A percentile compares a stretch with the other conserved stretches of the same genome.
These are phyloP conservation scores for Clarias pachynema DNA, from an alignment of 2,797 vertebrate species.

Conservation along the genomic window DNA sequence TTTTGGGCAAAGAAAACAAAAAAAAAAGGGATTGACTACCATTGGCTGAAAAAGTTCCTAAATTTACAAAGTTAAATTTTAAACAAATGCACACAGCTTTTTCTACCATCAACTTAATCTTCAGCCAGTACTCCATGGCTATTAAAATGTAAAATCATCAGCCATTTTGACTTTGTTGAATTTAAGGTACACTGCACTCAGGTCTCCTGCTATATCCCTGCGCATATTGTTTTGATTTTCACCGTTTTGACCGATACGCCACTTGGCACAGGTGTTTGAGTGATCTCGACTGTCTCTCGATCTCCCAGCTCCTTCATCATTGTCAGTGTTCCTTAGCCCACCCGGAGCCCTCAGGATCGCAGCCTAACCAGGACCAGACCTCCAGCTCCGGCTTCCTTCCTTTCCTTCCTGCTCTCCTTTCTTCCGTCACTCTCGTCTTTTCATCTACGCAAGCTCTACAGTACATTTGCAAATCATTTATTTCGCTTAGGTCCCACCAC, in stretches of 20 bases:
- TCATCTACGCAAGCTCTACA: constrained; percentile 45
- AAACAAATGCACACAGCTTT: neutral
- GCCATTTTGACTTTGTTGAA: neutral
- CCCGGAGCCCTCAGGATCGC: constrained; percentile 52
- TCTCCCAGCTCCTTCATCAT: constrained; percentile 71
- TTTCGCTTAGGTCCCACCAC: constrained; percentile 63
- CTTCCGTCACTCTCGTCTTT: constrained; percentile 58
- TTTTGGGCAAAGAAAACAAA: too few species aligned
- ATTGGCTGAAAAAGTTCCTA: neutral
- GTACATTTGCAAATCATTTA: constrained; percentile 80
- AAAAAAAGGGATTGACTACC: neutral
- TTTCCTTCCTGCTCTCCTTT: constrained; percentile 52
- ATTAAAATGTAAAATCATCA: neutral
- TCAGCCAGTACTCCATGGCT: neutral
- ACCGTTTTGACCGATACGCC: constrained; percentile 64
- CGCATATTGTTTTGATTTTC: constrained; percentile 71
- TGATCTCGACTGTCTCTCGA: constrained; percentile 62
- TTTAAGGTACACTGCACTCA: neutral
- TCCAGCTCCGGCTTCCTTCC: constrained; percentile 40
- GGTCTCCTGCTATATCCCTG: constrained; percentile 7
- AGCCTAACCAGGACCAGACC: constrained; percentile 71
- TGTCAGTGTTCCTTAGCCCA: constrained; percentile 61
- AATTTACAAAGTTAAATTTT: neutral
- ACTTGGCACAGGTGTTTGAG: constrained; percentile 69
- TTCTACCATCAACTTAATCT: neutral